These are phyloP conservation scores for Leptinotarsa texana DNA, from an alignment of 1,140 invertebrate genomes.

Conservation along the genomic window DNA sequence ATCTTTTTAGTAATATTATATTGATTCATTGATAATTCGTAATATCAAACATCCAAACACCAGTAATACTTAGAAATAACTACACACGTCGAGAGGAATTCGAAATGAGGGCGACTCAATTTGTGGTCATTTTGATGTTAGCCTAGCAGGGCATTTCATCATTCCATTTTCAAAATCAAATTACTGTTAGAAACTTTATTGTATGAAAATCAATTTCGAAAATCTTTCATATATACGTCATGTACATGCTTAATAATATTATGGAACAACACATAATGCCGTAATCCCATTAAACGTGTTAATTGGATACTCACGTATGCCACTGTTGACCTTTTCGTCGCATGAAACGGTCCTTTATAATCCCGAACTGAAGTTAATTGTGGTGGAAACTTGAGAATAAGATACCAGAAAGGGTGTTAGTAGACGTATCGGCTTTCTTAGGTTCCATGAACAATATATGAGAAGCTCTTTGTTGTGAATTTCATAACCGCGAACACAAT, in stretches of 20 bases:
- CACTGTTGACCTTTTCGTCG: slow-evolving; percentile 2
- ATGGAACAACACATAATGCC: slow-evolving; percentile 1
- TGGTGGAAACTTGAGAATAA: background rate
- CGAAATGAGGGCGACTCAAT: too few relatives aligned
- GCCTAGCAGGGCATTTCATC: too few relatives aligned
- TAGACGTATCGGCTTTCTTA: background rate
- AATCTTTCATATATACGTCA: background rate
- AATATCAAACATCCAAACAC: too few relatives aligned
- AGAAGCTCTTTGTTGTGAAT: too few relatives aligned
- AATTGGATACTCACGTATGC: slow-evolving; percentile 8
- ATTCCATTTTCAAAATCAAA: too few relatives aligned
- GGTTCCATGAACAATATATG: too few relatives aligned
- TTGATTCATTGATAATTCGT: too few relatives aligned
- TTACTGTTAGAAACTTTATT: background rate
- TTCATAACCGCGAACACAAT: too few relatives aligned
- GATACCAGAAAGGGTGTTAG: background rate
- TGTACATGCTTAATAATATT: background rate
- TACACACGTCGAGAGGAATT: too few relatives aligned
- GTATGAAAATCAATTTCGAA: background rate
- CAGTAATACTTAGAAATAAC: too few relatives aligned
- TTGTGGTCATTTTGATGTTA: too few relatives aligned
- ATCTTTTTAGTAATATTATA: too few relatives aligned
- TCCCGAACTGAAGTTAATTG: slow-evolving; percentile 2
- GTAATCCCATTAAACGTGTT: slow-evolving; percentile 1
- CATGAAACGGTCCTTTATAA: background rate